phyloP scores from a whole-genome alignment of 2,113 vertebrate genomes.

The Neomonachus schauinslandi region DNA sequence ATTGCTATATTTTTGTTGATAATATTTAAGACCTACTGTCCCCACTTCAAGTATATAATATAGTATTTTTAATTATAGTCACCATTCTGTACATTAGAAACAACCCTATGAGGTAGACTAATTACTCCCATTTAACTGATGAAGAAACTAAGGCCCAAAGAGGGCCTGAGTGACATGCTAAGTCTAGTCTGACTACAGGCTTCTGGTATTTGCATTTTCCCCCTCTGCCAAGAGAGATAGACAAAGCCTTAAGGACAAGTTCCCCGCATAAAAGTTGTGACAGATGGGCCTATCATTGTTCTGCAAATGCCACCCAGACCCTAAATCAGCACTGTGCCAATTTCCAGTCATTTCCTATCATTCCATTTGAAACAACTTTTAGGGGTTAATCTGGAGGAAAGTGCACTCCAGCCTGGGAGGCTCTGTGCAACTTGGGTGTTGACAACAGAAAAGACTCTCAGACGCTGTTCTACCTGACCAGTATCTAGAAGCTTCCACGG shows the following conservation, averaged over 20 bases:
- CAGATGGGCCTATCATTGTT: not conserved
- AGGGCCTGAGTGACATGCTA: not conserved
- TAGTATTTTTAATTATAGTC: not conserved
- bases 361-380: not conserved
- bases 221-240: not conserved
- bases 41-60: not conserved
- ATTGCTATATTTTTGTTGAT: not conserved
- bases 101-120: not conserved
- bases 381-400: not conserved
- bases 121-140: slow-evolving; percentile 30
- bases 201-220: not conserved
- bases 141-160: slow-evolving; percentile 10
- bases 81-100: not conserved
- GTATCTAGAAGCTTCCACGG: not conserved
- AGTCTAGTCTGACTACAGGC: not conserved
- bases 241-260: not conserved
- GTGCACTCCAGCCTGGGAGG: not conserved
- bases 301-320: not conserved
- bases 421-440: not conserved
- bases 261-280: not conserved
- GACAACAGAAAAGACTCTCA: not conserved
- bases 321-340: not conserved
- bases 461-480: not conserved
- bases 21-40: not conserved
- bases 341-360: slow-evolving; percentile 39